Evolutionary conservation across 2,113 vertebrate species (phyloP).

Genomic region (Amblyornis subalaris): DNA sequence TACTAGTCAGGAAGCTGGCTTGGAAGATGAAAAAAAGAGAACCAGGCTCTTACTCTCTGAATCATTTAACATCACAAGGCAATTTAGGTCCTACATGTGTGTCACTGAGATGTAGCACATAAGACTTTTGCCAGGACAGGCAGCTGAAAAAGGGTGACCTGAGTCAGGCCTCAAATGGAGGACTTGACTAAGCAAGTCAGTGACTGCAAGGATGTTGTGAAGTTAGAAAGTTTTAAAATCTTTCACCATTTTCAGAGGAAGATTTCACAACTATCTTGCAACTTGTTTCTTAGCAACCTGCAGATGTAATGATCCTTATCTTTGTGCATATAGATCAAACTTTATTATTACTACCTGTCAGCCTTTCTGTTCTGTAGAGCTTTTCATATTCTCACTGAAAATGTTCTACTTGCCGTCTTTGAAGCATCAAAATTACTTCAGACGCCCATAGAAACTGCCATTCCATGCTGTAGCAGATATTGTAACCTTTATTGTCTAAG

Average conservation of each 20-base stretch:
- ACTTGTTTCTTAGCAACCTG: conserved; percentile 16
- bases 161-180: not conserved
- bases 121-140: not conserved
- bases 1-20: not conserved
- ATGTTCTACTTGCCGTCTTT: not conserved
- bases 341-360: conserved; percentile 24
- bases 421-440: not conserved
- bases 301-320: conserved; percentile 13
- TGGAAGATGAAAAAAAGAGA: not conserved
- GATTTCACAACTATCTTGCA: not conserved
- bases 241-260: not conserved
- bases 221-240: not conserved
- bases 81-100: not conserved
- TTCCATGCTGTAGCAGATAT: not conserved
- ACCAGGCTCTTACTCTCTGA: not conserved
- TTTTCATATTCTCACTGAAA: conserved; percentile 25
- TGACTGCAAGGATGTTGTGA: not conserved
- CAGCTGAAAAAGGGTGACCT: not conserved
- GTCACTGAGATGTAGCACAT: not conserved
- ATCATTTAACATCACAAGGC: not conserved
- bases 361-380: not conserved
- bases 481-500: not conserved
- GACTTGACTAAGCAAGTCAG: not conserved
- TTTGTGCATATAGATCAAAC: not conserved
- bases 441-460: not conserved